Base-by-base conservation (phyloP, 2,888 invertebrate species). In the Tetranychus piercei region DNA sequence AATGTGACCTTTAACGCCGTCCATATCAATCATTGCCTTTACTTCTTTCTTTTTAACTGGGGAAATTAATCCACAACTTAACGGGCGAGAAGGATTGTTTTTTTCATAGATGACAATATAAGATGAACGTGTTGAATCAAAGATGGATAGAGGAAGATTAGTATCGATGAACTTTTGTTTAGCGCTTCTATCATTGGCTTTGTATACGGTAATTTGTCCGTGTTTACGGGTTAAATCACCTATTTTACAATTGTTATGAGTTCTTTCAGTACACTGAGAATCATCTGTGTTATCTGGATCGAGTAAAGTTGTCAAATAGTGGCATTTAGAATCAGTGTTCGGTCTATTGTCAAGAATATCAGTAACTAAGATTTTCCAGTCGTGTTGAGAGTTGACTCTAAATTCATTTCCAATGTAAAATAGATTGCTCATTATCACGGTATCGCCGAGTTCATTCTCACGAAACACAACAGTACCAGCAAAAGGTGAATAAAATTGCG, bases 281-380 rank as follows among this genome's bases (percentile, higher is more conserved):
- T 80, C 80, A 44, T 79, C 78, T n/a, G 76, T 85, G 77, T 89
- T 88, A 77, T 89, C 87, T 0, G 92, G 92, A 84, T 93, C 91
- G 80, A 91, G 92, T 0, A 93, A 87, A 55, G 89, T 83, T 81
- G 92, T 91, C 7, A 94, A 84, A 76, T 90, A 89, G 81, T 93
- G 89, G 81, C 94, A 94, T 80, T 90, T 89, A 73, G 88, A 87
- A 78, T 89, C 76, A 23, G 69, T 75, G 15, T 55, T 55, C 66
- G 77, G 76, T 75, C 78, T 75, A 0, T 88, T 85, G 80, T 92
- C 90, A 71, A 92, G 88, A 77, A 92, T 90, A 80, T 94, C 94
- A 0, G 93, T 93, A 23, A 90, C 90, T 80, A 88, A 91, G 74
- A 94, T 87, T 81, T 92, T 91, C 94, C 94, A 94, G 75, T 87